Conservation (phyloP, 2,888 invertebrate genomes). For the Eledone cirrhosa region DNA sequence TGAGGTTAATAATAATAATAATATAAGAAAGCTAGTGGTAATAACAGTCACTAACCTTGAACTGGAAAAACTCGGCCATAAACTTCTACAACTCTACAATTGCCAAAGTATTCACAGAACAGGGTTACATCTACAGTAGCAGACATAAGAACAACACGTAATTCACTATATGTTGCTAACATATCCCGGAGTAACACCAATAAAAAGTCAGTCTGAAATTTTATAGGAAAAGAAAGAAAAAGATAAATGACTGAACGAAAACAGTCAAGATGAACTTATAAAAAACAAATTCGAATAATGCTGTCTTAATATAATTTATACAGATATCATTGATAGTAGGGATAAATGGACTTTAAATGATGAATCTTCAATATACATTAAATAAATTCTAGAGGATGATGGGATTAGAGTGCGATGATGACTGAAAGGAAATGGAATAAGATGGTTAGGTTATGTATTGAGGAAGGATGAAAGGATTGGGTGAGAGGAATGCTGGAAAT, state of each 20-base stretch:
- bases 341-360: too few species aligned
- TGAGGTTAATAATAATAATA: too few species aligned
- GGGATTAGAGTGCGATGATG: too few species aligned
- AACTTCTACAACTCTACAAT: conserved; percentile 89
- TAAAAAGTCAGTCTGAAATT: conserved; percentile 83
- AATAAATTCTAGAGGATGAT: too few species aligned
- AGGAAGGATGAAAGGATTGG: too few species aligned
- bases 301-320: neutral
- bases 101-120: conserved; percentile 90
- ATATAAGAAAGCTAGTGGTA: too few species aligned
- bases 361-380: too few species aligned
- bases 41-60: conserved; percentile 67
- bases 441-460: too few species aligned
- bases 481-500: too few species aligned
- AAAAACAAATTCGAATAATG: neutral
- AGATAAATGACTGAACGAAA: neutral
- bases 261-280: conserved; percentile 5
- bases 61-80: conserved; percentile 89
- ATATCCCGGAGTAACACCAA: conserved; percentile 94
- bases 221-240: neutral
- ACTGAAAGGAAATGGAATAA: too few species aligned
- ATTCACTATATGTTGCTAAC: conserved; percentile 89
- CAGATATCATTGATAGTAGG: too few species aligned
- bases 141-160: conserved; percentile 95
- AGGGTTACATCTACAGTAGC: conserved; percentile 95